Conservation (phyloP, 2,113 vertebrate genomes). For the Monopterus albus region DNA sequence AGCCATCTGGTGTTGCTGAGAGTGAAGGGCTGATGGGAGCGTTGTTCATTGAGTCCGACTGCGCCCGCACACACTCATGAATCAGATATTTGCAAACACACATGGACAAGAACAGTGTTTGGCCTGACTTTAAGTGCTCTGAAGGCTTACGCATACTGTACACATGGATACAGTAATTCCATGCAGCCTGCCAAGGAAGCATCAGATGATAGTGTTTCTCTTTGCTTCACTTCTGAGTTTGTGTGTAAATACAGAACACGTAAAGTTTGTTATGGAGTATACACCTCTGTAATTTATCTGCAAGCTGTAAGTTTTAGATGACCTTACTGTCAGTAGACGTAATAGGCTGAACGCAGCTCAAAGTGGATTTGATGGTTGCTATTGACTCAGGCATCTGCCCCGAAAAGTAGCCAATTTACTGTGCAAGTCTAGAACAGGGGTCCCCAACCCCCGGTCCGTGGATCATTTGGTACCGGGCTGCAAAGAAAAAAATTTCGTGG, state of each 20-base stretch:
- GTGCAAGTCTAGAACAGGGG: neutral
- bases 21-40: slow-evolving; percentile 42
- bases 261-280: neutral
- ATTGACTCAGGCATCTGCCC: slow-evolving; percentile 9
- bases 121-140: neutral
- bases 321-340: neutral
- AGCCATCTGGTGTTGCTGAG: slow-evolving; percentile 62
- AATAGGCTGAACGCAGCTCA: slow-evolving; percentile 24
- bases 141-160: neutral
- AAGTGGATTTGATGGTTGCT: slow-evolving; percentile 30
- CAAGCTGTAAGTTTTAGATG: slow-evolving; percentile 8
- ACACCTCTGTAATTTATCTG: slow-evolving; percentile 1
- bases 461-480: too few species aligned
- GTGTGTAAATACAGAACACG: neutral
- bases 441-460: too few species aligned
- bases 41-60: too few species aligned
- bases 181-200: neutral
- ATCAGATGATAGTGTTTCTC: neutral
- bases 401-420: slow-evolving; percentile 34
- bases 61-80: neutral
- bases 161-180: neutral
- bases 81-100: slow-evolving; percentile 22
- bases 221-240: neutral
- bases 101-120: neutral
- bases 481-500: too few species aligned